Base-by-base conservation (phyloP, 2,888 invertebrate species). In the Philaethria dido region DNA sequence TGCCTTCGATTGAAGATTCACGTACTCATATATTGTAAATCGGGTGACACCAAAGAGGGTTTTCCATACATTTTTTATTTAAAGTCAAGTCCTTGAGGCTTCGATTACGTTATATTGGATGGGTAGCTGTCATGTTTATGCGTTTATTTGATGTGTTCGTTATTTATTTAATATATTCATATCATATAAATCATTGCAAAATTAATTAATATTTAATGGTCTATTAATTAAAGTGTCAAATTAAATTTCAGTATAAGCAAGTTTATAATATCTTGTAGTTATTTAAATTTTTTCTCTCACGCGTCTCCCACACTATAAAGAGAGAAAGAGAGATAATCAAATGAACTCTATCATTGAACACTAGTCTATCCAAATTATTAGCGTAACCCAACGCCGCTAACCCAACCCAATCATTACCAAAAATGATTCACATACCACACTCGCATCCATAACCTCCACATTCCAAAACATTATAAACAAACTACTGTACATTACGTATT, bases 41-140 rank as follows among this genome's bases (percentile, higher is more conserved):
- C 50, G 78, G 87, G 85, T 86, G 87, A 88, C 86, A 86, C 80
- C 82, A 89, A 89, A 83, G 77, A 80, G 87, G 89, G 84, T 84
- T 84, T 88, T 87, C 83, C 84, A 85, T 87, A 79, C 79, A 82
- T 80, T 84, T 84, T 83, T 87, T 84, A 87, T 87, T 88, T 79
- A 81, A 83, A 86, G 83, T 84, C 82, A 77, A 80, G 80, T 85
- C 86, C 83, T 86, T 84, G 45, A 44, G 20, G n/a, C n/a, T 45
- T 45, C 45, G 45, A 60, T 60, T 60, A 16, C 22, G 57, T 42
- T 39, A 57, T 57, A 57, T 22, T 42, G 13, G 55, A 55, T 55
- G 20, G 55, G 39, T 36, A 6, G 39, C 22, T 22, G 39, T 64
- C 66, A 61, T 62, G 65, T 25, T 42, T 48, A 36, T 44, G 59